A percentile compares a stretch with the other conserved stretches of the same genome.
Evolutionary conservation across 2,113 vertebrate species (phyloP).

Genomic region (Sterna hirundo): DNA sequence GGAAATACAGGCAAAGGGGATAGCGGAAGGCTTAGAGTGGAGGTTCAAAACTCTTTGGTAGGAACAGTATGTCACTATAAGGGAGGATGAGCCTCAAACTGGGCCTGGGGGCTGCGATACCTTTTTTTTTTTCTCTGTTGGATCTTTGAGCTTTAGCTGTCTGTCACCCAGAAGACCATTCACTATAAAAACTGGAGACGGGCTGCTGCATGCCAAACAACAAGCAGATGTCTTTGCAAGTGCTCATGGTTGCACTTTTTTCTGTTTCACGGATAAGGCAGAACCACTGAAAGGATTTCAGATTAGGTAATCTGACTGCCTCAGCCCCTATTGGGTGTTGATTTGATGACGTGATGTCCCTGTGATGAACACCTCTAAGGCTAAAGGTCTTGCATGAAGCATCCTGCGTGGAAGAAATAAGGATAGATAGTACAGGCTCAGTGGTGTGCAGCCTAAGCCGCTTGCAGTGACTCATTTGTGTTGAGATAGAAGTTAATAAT

Average conservation of each 20-base stretch:
- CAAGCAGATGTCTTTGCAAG: neutral
- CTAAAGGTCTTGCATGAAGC: neutral
- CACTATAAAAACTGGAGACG: neutral
- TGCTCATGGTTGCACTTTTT: neutral
- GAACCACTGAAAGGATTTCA: neutral
- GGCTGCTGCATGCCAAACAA: neutral
- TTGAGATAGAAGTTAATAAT: neutral
- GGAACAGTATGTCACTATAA: neutral
- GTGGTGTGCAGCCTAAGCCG: neutral
- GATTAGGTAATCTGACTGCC: neutral
- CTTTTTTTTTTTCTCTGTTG: neutral
- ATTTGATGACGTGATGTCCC: neutral
- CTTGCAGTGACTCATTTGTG: neutral
- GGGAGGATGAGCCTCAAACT: neutral
- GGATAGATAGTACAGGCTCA: neutral
- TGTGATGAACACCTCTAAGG: neutral
- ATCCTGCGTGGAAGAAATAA: neutral
- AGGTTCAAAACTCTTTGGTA: neutral
- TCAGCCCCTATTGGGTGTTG: neutral
- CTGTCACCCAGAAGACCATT: neutral
- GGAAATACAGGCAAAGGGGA: neutral
- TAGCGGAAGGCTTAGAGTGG: neutral
- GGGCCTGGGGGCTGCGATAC: neutral
- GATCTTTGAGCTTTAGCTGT: neutral
- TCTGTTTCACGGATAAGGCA: neutral